These are phyloP conservation scores for Platorchestia sp. DNA, from an alignment of 1,140 invertebrate genomes.

Conservation along the genomic window DNA sequence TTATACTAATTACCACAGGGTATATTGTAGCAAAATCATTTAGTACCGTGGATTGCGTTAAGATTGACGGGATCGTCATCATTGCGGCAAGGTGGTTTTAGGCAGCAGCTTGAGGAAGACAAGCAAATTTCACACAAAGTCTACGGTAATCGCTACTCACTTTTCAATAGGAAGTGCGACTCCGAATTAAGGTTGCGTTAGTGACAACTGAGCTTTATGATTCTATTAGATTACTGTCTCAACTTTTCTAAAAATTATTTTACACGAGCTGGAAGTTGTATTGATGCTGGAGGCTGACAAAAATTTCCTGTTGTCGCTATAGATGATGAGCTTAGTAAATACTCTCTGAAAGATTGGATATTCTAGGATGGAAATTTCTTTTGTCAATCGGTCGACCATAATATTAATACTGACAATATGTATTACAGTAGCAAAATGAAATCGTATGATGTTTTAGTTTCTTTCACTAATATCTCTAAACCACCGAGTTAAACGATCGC, in stretches of 20 bases:
- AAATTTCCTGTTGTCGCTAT: neutral
- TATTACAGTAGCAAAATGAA: neutral
- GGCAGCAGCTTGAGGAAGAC: too few species aligned
- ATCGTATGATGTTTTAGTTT: neutral
- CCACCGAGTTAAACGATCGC: neutral
- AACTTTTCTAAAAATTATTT: neutral
- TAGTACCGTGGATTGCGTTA: too few species aligned
- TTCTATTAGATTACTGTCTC: neutral
- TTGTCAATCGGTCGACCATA: too few species aligned
- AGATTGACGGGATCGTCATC: too few species aligned
- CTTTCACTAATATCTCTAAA: neutral
- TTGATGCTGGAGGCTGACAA: neutral
- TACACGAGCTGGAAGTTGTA: neutral
- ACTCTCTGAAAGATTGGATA: too few species aligned
- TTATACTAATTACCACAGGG: too few species aligned
- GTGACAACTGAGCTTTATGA: neutral
- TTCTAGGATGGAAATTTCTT: too few species aligned
- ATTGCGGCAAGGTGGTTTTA: too few species aligned
- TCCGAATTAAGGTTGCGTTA: neutral
- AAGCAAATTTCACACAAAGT: neutral
- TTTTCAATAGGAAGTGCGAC: neutral
- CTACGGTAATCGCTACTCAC: neutral
- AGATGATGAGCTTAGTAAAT: too few species aligned
- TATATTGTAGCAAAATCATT: too few species aligned
- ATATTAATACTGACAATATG: neutral